Conservation (phyloP, 2,888 invertebrate species). For the Diadromus collaris region DNA sequence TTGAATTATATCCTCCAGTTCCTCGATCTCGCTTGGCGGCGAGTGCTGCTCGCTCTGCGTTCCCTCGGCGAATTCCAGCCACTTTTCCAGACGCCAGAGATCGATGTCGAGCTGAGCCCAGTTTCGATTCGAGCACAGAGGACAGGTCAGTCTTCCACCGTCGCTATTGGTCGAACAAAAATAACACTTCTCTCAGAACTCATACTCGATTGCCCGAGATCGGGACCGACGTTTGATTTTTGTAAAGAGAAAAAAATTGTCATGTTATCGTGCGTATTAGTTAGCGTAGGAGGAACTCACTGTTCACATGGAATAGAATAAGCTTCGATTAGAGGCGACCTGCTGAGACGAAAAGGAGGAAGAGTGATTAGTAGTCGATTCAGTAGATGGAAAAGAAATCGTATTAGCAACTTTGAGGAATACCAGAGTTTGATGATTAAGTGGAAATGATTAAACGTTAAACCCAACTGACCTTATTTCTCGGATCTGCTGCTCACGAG, state of each 20-base stretch:
- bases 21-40: slow-evolving; percentile 88
- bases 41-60: slow-evolving; percentile 86
- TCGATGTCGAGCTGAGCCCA: slow-evolving; percentile 96
- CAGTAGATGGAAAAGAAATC: slow-evolving; percentile 28
- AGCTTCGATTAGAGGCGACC: slow-evolving; percentile 82
- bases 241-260: slow-evolving; percentile 22
- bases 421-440: too few relatives aligned
- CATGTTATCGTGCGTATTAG: slow-evolving; percentile 29
- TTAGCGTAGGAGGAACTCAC: slow-evolving; percentile 79
- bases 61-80: slow-evolving; percentile 93
- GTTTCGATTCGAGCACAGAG: slow-evolving; percentile 92
- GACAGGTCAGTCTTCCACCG: slow-evolving; percentile 90
- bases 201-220: background rate
- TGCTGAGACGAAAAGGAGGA: slow-evolving; percentile 75
- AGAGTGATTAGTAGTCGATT: slow-evolving; percentile 51
- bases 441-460: slow-evolving; percentile 12
- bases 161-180: slow-evolving; percentile 82
- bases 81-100: slow-evolving; percentile 94
- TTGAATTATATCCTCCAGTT: slow-evolving; percentile 92
- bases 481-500: slow-evolving; percentile 88
- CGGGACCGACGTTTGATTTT: background rate
- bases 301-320: slow-evolving; percentile 83
- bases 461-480: slow-evolving; percentile 86
- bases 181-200: slow-evolving; percentile 44
- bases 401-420: slow-evolving; percentile 24